Base-by-base conservation (phyloP, 2,113 vertebrate genomes). In the Uropsilus gracilis region DNA sequence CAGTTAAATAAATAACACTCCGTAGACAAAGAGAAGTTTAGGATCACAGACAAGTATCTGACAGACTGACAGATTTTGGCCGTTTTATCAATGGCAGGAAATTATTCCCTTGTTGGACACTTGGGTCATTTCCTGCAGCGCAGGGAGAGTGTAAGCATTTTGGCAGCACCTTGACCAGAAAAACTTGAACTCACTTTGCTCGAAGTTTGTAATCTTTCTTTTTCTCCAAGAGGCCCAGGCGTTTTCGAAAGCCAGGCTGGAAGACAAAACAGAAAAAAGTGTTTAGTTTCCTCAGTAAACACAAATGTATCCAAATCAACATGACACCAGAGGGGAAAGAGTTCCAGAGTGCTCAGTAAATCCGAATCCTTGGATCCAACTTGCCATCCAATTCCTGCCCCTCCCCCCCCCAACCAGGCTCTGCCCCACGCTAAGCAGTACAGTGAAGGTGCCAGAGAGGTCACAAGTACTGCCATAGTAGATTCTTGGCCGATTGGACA, bases 121-220 rank as follows among this genome's bases (percentile, higher is more conserved):
- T 72, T 9, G 6, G 69, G 44, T 68, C 69, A 76, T 96, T 90
- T 34, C 73, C 55, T 37, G 28, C 55, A 77, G 12, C 4, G 6
- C 14, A 75, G 37, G 57, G 26, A 96, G n/a, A 48, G 0, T 73
- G 66, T 72, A 39, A 68, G 63, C 71, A 71, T 86, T 95, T 39
- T 89, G 86, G 93, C 95, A 96, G 91, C 39, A 64, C 10, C 17
- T 77, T 76, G 32, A 32, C 68, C 34, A 86, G 42, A 77, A 89
- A 92, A 57, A 68, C 24, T 18, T 16, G 22, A 20, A 98, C 99
- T 99, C 96, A 99, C 99, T 97, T 96, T 32, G 99, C 99, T 3
- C 99, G 99, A 61, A 99, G 98, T 98, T 98, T 98, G 98, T 99
- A 99, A 92, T 99, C 99, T 92, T 99, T 99, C 98, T 99, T 99